Evolutionary conservation across 2,113 vertebrate genomes (phyloP).

Genomic region (Mastomys coucha): DNA sequence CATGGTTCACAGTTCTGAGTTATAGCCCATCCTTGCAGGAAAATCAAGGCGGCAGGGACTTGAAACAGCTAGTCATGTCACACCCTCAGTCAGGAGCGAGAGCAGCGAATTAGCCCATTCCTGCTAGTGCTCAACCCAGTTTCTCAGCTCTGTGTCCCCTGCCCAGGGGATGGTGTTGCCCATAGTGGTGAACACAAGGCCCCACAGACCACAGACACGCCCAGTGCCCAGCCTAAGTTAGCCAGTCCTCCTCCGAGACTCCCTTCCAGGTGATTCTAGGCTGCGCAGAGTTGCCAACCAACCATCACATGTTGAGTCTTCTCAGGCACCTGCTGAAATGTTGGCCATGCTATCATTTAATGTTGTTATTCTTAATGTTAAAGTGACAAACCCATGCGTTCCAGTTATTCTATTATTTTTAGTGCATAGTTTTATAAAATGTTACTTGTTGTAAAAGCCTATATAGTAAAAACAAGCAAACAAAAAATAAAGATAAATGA

Average conservation of each 20-base stretch:
- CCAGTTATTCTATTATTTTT: not conserved
- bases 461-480: not conserved
- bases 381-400: not conserved
- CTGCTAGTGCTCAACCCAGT: too few species aligned
- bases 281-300: not conserved
- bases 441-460: not conserved
- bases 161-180: too few species aligned
- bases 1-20: not conserved
- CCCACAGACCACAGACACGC: not conserved
- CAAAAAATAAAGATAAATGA: constrained; percentile 7
- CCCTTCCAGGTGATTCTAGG: not conserved
- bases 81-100: not conserved
- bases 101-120: too few species aligned
- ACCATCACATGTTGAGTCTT: not conserved
- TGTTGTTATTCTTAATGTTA: not conserved
- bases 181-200: too few species aligned
- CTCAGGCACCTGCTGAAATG: not conserved
- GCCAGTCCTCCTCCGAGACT: not conserved
- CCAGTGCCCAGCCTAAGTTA: not conserved
- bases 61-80: not conserved
- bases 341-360: not conserved
- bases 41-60: not conserved
- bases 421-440: constrained; percentile 6
- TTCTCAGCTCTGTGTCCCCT: not conserved
- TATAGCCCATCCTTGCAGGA: not conserved